A percentile compares a stretch with the other conserved stretches of the same genome.
phyloP scores from a whole-genome alignment of 2,113 vertebrate species.

The Anas platyrhynchos region DNA sequence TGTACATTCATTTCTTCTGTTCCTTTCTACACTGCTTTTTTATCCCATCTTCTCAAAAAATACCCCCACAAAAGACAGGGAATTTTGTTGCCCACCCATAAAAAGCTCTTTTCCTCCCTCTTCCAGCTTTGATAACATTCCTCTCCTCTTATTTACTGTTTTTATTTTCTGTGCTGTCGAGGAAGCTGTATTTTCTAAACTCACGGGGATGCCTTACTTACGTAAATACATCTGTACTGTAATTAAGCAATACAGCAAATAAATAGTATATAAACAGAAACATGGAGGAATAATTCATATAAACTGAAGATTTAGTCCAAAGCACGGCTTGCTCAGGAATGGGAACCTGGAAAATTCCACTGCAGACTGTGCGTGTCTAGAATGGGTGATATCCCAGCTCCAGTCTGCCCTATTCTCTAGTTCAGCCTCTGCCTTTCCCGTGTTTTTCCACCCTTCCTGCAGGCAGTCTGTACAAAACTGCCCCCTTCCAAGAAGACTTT shows the following conservation, averaged over 20 bases:
- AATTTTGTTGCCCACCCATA: not conserved
- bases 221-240: not conserved
- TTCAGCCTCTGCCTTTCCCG: not conserved
- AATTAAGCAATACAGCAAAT: not conserved
- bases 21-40: not conserved
- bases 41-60: not conserved
- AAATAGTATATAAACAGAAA: not conserved
- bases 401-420: not conserved
- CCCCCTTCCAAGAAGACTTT: not conserved
- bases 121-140: not conserved
- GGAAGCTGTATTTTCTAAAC: not conserved
- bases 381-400: not conserved
- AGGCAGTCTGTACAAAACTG: not conserved
- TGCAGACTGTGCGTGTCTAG: not conserved
- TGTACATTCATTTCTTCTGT: not conserved
- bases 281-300: not conserved
- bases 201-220: not conserved
- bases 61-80: not conserved
- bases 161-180: not conserved
- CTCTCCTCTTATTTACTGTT: not conserved
- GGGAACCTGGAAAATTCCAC: not conserved
- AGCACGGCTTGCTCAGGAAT: not conserved
- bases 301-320: not conserved
- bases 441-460: not conserved
- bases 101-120: not conserved